These are phyloP conservation scores for Caranx melampygus DNA, from an alignment of 2,113 vertebrate genomes.

Conservation along the genomic window DNA sequence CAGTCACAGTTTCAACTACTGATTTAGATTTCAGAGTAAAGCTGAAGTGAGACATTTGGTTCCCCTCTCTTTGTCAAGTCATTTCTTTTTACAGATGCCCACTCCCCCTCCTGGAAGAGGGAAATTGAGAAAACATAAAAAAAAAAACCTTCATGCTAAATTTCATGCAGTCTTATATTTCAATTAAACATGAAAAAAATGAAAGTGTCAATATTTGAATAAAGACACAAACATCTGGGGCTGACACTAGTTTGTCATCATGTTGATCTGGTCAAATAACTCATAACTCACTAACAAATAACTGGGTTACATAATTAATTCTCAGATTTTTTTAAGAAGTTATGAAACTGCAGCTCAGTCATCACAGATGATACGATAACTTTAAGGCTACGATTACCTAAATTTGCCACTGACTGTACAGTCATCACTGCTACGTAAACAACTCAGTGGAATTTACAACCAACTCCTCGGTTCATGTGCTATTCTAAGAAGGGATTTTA, in stretches of 20 bases:
- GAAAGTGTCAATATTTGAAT: background rate
- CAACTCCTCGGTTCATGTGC: accelerated
- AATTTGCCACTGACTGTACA: slow-evolving; percentile 4
- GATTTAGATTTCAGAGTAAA: slow-evolving; percentile 35
- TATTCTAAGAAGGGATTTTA: slow-evolving; percentile 40
- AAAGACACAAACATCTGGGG: background rate
- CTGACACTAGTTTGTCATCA: background rate
- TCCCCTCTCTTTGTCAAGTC: background rate
- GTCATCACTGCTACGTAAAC: slow-evolving; percentile 12
- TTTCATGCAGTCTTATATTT: background rate
- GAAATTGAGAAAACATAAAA: background rate
- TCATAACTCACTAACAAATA: too few relatives aligned
- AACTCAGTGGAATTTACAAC: slow-evolving; percentile 23
- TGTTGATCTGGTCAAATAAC: slow-evolving; percentile 13
- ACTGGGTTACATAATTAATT: slow-evolving; percentile 3
- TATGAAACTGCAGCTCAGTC: slow-evolving; percentile 36
- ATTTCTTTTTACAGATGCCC: background rate
- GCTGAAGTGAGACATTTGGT: slow-evolving; percentile 18
- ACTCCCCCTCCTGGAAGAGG: background rate
- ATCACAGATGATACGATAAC: slow-evolving; percentile 45
- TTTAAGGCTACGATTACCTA: background rate
- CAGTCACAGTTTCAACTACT: slow-evolving; percentile 42
- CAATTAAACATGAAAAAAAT: background rate
- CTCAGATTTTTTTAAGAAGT: slow-evolving; percentile 15
- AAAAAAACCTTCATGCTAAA: background rate